phyloP scores from a whole-genome alignment of 2,797 vertebrate species.

The Leuciscus waleckii region DNA sequence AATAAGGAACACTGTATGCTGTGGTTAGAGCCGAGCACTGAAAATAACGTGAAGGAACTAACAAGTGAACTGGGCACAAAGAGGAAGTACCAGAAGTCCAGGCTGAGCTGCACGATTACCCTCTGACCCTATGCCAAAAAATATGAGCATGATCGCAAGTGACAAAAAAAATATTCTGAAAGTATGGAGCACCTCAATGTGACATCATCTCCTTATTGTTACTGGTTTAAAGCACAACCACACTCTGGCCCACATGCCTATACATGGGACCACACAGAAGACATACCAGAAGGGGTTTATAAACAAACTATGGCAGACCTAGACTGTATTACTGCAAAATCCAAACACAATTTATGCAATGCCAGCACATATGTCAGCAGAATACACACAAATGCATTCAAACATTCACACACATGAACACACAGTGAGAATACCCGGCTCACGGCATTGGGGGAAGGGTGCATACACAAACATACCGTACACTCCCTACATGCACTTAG shows the following conservation, averaged over 20 bases:
- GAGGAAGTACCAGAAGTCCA: slow-evolving; percentile 4
- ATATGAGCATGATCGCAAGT: slow-evolving; percentile 38
- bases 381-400: slow-evolving; percentile 24
- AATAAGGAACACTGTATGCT: neutral
- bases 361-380: slow-evolving; percentile 23
- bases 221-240: neutral
- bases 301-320: slow-evolving; percentile 51
- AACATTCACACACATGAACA: slow-evolving; percentile 34
- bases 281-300: slow-evolving; percentile 41
- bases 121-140: slow-evolving; percentile 48
- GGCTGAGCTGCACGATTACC: slow-evolving; percentile 19
- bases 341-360: slow-evolving; percentile 48
- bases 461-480: slow-evolving; percentile 23
- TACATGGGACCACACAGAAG: slow-evolving; percentile 2
- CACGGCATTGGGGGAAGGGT: slow-evolving; percentile 49
- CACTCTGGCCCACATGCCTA: slow-evolving; percentile 14
- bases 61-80: neutral
- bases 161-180: slow-evolving; percentile 59
- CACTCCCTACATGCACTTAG: slow-evolving; percentile 53
- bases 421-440: slow-evolving; percentile 22
- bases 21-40: neutral
- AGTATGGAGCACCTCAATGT: neutral
- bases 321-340: slow-evolving; percentile 37
- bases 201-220: neutral
- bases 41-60: slow-evolving; percentile 22